phyloP scores from a whole-genome alignment of 2,113 vertebrate genomes.

The Pseudopipra pipra region DNA sequence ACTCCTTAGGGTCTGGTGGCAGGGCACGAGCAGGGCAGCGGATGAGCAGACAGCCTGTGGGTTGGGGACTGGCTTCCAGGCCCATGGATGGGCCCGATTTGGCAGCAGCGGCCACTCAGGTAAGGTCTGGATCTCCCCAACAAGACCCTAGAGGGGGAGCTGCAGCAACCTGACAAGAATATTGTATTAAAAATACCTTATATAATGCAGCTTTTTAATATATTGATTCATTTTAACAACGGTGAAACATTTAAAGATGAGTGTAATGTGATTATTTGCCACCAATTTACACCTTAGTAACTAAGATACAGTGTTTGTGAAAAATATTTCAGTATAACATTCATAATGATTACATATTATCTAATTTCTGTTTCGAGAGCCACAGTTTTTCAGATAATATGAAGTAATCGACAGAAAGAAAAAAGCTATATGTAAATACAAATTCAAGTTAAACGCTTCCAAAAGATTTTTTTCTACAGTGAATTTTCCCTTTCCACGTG shows the following conservation, averaged over 20 bases:
- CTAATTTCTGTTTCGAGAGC: neutral
- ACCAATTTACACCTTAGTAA: neutral
- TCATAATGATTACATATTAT: neutral
- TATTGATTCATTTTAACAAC: neutral
- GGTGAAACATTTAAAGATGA: neutral
- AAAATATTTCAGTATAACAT: neutral
- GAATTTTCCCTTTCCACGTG: neutral
- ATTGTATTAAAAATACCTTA: neutral
- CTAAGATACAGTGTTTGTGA: neutral
- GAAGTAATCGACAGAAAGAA: neutral
- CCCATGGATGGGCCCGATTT: rapidly evolving
- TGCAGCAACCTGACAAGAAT: neutral
- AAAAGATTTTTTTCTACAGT: neutral
- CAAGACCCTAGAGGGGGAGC: neutral
- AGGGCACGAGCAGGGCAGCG: too few species aligned
- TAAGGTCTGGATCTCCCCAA: neutral
- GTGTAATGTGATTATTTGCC: neutral
- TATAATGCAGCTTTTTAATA: neutral
- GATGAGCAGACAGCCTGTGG: too few species aligned
- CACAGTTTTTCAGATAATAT: neutral
- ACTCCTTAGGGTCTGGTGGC: neutral
- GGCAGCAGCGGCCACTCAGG: rapidly evolving
- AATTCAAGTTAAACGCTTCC: neutral
- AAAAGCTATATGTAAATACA: neutral
- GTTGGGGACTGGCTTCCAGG: rapidly evolving